Evolutionary conservation across 2,113 vertebrate genomes (phyloP), one percentile per base, ranked within the genome.

Genomic region (Sapajus apella): DNA sequence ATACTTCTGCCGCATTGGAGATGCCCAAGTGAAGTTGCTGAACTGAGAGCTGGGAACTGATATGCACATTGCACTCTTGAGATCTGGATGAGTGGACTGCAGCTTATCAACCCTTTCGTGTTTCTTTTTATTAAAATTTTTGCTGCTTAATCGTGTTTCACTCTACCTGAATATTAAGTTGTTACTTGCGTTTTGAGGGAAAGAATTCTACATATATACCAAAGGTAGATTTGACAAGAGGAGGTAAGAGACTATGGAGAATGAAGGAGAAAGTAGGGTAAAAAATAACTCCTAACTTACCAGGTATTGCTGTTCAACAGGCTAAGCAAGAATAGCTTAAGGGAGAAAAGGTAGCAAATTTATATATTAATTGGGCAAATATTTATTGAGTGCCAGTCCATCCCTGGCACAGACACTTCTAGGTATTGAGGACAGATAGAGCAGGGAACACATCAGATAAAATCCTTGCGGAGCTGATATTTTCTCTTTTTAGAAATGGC

Each of bases 271-370:
- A 9, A 66, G 3, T 35, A 37, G n/a, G 56, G 3, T 61, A 21
- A n/a, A 68, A 66, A 72, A 18, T 23, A 25, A 25, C 12, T 47
- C 10, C 32, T 35, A n/a, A n/a, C 20, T 79, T 55, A 47, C 12
- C 58, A 10, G 32, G 10, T 43, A 30, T 77, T 50, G 5, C 79
- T 84, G 40, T 32, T 30, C 50, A 72, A 68, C 35, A 79, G 66
- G 82, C 73, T 4, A 58, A 66, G 73, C 16, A 61, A 94, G 27
- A 82, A 13, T 79, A 87, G 35, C 8, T 77, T 77, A 40, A 47
- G 40, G 61, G 45, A 94, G 82, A 68, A 95, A 94, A 86, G 30
- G 20, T 77, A 79, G 94, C 27, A 43, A 27, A 81, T 80, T n/a
- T 89, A 64, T 40, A 30, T 4, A 50, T 37, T 27, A 47, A 82